Evolutionary conservation across 1,140 invertebrate genomes (phyloP).

Genomic region (silkworm (Bombyx mori)): ASM3026992v2 NC_085113.1:3741501-3742000

Average conservation of each 20-base stretch:
- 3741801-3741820: no score
- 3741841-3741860: no score
- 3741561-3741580: constrained; percentile 5
- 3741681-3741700: no score
- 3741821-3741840: no score
- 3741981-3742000: no score
- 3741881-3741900: no score
- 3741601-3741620: constrained; percentile 30
- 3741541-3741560: constrained; percentile 3
- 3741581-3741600: constrained; percentile 20
- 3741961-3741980: no score
- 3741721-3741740: constrained; percentile 6
- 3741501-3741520: not conserved
- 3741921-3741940: no score
- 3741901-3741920: no score
- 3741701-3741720: not conserved
- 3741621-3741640: constrained; percentile 60
- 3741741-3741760: constrained; percentile 2
- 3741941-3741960: no score
- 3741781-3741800: not conserved
- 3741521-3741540: not conserved
- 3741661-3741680: constrained; percentile 1
- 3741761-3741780: constrained; percentile 1
- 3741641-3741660: constrained; percentile 20
- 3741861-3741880: no score